phyloP scores from a whole-genome alignment of 2,797 vertebrate genomes.

The Enteromius thamalakanensis region DNA sequence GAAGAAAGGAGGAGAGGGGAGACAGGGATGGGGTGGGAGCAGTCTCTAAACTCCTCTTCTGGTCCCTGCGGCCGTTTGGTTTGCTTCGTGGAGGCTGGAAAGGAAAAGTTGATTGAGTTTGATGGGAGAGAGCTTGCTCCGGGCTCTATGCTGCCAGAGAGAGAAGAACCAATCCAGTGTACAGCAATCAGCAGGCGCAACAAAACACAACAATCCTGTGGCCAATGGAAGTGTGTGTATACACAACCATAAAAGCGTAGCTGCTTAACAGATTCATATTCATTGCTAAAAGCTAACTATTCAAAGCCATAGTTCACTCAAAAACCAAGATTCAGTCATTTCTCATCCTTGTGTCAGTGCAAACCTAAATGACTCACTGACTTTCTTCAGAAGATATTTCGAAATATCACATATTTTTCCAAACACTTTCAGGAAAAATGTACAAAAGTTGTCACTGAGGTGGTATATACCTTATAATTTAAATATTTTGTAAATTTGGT shows the following conservation, averaged over 20 bases:
- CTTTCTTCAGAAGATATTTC: not conserved
- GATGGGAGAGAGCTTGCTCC: conserved; percentile 40
- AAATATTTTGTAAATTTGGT: not conserved
- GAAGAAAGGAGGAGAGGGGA: conserved; percentile 39
- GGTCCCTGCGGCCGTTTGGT: conserved; percentile 41
- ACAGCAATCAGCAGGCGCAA: conserved; percentile 50
- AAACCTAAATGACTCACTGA: not conserved
- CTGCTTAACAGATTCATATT: not conserved
- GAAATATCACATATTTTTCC: not conserved
- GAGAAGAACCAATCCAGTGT: conserved; percentile 55
- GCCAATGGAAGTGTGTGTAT: conserved; percentile 17
- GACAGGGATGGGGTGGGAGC: conserved; percentile 38
- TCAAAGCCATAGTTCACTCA: not conserved
- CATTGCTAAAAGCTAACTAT: not conserved
- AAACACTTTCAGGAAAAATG: not conserved
- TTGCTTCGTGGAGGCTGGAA: conserved; percentile 55
- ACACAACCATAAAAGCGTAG: not conserved
- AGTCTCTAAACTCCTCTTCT: conserved; percentile 57
- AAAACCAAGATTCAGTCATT: not conserved
- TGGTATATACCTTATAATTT: not conserved
- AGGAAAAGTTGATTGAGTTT: conserved; percentile 56
- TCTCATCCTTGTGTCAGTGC: not conserved
- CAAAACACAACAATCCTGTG: conserved; percentile 33
- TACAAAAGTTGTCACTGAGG: not conserved
- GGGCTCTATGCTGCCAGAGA: conserved; percentile 41